Percentiles rank a stretch among this genome's conserved stretches.
phyloP scores from a whole-genome alignment of 1,140 invertebrate genomes.

The Chelonus insularis region DNA sequence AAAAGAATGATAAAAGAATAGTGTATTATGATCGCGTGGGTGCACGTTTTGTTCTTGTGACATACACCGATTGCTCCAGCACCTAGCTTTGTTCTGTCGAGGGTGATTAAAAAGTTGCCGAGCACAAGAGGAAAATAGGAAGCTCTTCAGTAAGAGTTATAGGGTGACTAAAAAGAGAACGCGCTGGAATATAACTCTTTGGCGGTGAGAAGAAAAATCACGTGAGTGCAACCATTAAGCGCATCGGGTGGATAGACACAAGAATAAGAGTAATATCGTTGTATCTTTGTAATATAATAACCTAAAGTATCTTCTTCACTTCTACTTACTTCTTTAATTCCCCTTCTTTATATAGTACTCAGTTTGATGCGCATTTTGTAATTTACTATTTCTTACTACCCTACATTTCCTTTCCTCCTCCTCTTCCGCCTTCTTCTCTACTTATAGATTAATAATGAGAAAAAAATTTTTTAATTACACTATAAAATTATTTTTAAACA shows the following conservation, averaged over 20 bases:
- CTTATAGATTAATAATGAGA: too few species aligned
- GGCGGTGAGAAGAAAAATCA: constrained; percentile 20
- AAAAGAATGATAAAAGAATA: constrained; percentile 13
- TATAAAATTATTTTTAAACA: too few species aligned
- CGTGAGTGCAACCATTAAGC: constrained; percentile 36
- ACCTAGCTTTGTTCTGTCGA: constrained; percentile 34
- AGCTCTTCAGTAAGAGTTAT: constrained; percentile 9
- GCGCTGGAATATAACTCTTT: constrained; percentile 31
- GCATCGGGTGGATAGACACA: constrained; percentile 29
- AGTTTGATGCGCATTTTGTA: too few species aligned
- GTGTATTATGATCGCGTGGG: constrained; percentile 8
- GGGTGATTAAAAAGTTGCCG: constrained; percentile 46
- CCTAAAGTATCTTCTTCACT: constrained; percentile 31
- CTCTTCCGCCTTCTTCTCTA: too few species aligned
- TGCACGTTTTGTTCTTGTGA: constrained; percentile 15
- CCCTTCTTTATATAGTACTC: constrained; percentile 13
- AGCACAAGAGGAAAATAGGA: constrained; percentile 30
- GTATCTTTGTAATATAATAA: constrained; percentile 28
- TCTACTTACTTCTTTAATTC: constrained; percentile 9
- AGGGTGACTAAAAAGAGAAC: constrained; percentile 8
- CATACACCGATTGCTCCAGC: constrained; percentile 31
- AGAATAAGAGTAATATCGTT: constrained; percentile 32
- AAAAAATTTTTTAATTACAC: too few species aligned
- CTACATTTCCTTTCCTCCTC: too few species aligned
- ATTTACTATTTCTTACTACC: too few species aligned